Percentiles rank a stretch among this genome's conserved stretches.
Evolutionary conservation across 2,888 invertebrate genomes (phyloP).

Genomic region (Drosophila mayaguana): DNA sequence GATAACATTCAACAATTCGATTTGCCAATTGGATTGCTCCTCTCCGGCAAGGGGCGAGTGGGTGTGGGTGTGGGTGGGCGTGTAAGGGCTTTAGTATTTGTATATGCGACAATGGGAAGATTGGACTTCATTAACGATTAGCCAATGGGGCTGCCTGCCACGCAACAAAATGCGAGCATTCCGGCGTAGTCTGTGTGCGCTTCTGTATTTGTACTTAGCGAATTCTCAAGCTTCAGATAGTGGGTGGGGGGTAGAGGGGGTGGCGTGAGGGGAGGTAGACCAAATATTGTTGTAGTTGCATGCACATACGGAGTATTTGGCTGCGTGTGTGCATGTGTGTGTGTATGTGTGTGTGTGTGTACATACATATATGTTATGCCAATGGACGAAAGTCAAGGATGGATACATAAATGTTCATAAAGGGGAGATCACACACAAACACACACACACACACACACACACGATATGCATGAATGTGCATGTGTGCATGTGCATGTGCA

Average conservation of each 20-base stretch:
- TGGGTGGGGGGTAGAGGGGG: not conserved
- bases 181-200: not conserved
- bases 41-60: not conserved
- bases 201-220: slow-evolving; percentile 26
- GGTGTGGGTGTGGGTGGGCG: not conserved
- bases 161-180: not conserved
- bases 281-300: not conserved
- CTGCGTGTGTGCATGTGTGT: not conserved
- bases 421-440: not conserved
- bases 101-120: not conserved
- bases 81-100: slow-evolving; percentile 7
- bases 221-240: not conserved
- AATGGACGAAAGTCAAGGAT: slow-evolving; percentile 7
- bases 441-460: too few relatives aligned
- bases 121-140: not conserved
- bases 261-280: not conserved
- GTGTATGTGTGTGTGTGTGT: not conserved
- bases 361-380: slow-evolving; percentile 5
- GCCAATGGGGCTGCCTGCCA: slow-evolving; percentile 3
- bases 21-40: slow-evolving; percentile 10
- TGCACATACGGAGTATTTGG: not conserved
- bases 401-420: slow-evolving; percentile 12
- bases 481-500: not conserved
- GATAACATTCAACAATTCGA: not conserved
- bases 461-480: not conserved